Conservation (phyloP, 2,888 invertebrate species). For the Drosophila hawaiiensis region DNA sequence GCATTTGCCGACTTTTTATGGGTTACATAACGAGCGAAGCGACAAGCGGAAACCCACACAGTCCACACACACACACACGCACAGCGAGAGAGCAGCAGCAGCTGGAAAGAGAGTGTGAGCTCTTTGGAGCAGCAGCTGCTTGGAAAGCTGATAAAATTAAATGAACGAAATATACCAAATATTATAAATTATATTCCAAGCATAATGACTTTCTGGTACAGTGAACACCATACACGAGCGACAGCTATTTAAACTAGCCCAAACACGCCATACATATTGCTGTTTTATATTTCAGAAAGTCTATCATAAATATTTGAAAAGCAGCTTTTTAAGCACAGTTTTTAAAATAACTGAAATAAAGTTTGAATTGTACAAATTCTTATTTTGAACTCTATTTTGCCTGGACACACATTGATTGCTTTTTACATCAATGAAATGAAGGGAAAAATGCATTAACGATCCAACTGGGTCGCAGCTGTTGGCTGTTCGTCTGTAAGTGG, state of each 20-base stretch:
- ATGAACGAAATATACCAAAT: conserved; percentile 13
- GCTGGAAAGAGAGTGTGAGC: conserved; percentile 7
- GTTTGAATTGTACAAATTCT: not conserved
- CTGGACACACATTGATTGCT: conserved; percentile 21
- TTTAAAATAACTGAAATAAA: not conserved
- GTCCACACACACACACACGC: conserved; percentile 22
- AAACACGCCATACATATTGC: not conserved
- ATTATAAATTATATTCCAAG: conserved; percentile 23
- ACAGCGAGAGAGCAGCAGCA: not conserved
- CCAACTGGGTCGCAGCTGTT: conserved; percentile 21
- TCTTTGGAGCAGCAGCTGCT: conserved; percentile 20
- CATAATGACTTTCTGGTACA: conserved; percentile 31
- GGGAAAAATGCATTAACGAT: conserved; percentile 38
- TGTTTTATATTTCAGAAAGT: not conserved
- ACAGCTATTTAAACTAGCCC: not conserved
- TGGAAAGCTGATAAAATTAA: conserved; percentile 34
- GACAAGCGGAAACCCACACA: conserved; percentile 64
- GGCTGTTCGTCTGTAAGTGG: not conserved
- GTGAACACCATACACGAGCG: not conserved
- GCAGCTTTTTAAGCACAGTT: not conserved
- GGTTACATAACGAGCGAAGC: conserved; percentile 76
- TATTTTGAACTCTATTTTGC: not conserved
- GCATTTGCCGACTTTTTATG: conserved; percentile 76
- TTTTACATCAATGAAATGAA: conserved; percentile 40
- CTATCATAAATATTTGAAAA: not conserved